Base-by-base conservation (phyloP, 2,797 vertebrate genomes). In the Malurus leucopterus region DNA sequence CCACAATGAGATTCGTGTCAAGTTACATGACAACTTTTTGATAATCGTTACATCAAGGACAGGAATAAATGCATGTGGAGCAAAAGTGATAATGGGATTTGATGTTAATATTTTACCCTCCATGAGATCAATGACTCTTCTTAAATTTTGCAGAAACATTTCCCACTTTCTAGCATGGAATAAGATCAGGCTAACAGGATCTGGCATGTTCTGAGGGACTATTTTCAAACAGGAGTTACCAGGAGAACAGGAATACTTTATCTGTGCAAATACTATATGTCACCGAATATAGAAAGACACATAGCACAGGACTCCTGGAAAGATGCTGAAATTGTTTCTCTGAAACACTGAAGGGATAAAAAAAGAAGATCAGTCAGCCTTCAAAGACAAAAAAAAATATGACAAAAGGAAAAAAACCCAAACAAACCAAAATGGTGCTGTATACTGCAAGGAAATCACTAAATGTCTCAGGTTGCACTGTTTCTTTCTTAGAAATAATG, bases 401-500 rank as follows among this genome's bases (percentile, higher is more conserved):
- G 19, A 40, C 2, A 36, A 58, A 68, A 68, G 2, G 2, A 6
- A 40, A 54, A 32, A 67, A 43, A 26, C 0, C 29, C 23, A 29
- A 29, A 1, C 3, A 62, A 58, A 55, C 1, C 1, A 7, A 15
- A 85, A 68, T 29, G 1, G 3, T 54, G 8, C 4, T 84, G 14
- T 50, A 58, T n/a, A 5, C 13, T 78, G 24, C 40, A 68, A 88
- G 19, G 12, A 74, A 86, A 65, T 20, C 30, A 43, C 19, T 43
- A 43, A 13, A 29, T 19, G 3, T 69, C 23, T 84, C 40, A 50
- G 2, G 2, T 32, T 59, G 57, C 4, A 8, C 8, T 7, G 6
- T 50, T 85, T 51, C 19, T 80, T 91, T 80, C 54, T 77, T 27
- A 77, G 58, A 74, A 67, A 22, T 59, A 73, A 76, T 36, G 18